A percentile compares a stretch with the other conserved stretches of the same genome.
Conservation (phyloP, 2,797 vertebrate genomes). For the Scolopax bukidnonensis region DNA sequence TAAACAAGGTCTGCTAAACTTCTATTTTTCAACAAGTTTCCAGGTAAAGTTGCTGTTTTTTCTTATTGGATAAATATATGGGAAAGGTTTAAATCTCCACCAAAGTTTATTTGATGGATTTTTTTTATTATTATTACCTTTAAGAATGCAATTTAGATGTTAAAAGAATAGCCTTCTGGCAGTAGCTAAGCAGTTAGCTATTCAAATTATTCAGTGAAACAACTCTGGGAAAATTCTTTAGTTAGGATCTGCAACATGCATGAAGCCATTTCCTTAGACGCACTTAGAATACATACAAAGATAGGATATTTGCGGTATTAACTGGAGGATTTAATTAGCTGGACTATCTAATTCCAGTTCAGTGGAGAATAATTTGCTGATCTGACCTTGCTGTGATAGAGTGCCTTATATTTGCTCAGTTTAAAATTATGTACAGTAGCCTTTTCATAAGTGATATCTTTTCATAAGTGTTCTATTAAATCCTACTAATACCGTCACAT, state of each 20-base stretch:
- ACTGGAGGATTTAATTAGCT: background rate
- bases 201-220: background rate
- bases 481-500: background rate
- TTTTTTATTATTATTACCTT: background rate
- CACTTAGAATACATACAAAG: background rate
- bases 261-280: background rate
- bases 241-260: background rate
- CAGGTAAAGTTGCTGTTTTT: background rate
- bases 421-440: background rate
- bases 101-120: background rate
- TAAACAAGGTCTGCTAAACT: background rate
- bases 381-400: background rate
- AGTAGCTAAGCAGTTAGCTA: background rate
- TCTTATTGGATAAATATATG: background rate
- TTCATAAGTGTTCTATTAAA: background rate
- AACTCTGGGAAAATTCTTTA: background rate
- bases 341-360: constrained; percentile 1
- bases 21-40: background rate
- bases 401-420: background rate
- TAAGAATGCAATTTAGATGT: background rate
- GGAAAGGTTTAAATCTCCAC: background rate
- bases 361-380: background rate
- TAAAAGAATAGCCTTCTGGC: background rate
- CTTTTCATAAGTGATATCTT: background rate
- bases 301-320: background rate